phyloP scores from a whole-genome alignment of 2,797 vertebrate genomes.

The Toxotes lorentzi region DNA sequence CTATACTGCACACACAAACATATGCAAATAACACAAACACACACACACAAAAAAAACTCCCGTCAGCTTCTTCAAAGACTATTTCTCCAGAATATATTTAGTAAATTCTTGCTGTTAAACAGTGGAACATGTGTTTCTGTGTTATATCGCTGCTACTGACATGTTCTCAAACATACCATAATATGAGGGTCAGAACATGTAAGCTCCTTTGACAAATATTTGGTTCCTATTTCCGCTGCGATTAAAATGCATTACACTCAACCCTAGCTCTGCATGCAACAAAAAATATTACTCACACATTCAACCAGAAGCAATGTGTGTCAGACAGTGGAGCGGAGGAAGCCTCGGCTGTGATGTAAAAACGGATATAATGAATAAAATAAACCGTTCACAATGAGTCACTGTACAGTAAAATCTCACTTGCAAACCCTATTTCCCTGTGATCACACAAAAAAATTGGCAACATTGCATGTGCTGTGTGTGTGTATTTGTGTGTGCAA shows the following conservation, averaged over 20 bases:
- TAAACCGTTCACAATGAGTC: conserved; percentile 28
- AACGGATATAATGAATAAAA: conserved; percentile 44
- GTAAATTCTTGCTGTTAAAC: conserved; percentile 12
- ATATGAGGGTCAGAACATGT: not conserved
- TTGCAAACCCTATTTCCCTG: conserved; percentile 36
- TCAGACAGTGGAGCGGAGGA: conserved; percentile 10
- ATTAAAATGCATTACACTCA: conserved; percentile 33
- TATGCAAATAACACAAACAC: conserved; percentile 43
- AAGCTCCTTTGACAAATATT: conserved; percentile 10
- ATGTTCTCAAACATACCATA: not conserved
- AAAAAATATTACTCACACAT: conserved; percentile 19
- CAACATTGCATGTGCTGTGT: conserved; percentile 9
- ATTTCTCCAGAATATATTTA: conserved; percentile 1
- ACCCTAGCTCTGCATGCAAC: conserved; percentile 1
- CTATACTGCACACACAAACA: conserved; percentile 45
- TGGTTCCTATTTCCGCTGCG: not conserved
- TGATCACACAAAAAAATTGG: conserved; percentile 26
- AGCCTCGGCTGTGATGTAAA: conserved; percentile 38
- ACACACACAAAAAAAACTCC: conserved; percentile 21
- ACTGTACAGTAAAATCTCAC: conserved; percentile 25
- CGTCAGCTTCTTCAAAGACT: conserved; percentile 4
- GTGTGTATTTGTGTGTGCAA: conserved; percentile 14
- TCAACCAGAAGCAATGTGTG: conserved; percentile 13
- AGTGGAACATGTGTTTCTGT: conserved; percentile 5
- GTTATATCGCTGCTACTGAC: not conserved